A percentile compares a stretch with the other conserved stretches of the same genome.
Conservation (phyloP, 2,797 vertebrate species). For the Anniella stebbinsi region DNA sequence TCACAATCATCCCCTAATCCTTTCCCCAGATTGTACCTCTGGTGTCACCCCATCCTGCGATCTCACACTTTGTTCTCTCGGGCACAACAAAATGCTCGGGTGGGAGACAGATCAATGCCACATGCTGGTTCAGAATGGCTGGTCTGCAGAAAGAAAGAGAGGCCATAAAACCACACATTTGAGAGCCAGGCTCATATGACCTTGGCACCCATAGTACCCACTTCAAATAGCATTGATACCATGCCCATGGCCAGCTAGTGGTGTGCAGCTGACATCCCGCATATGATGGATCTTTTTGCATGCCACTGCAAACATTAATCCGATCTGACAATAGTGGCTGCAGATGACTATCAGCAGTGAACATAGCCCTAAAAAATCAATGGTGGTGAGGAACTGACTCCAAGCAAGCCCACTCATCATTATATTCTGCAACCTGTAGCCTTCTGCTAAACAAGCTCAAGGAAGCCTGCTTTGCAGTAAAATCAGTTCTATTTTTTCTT, state of each 20-base stretch:
- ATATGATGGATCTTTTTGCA: background rate
- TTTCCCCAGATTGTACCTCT: constrained; percentile 80
- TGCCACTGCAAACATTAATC: background rate
- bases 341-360: too few relatives aligned
- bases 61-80: constrained; percentile 87
- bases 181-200: background rate
- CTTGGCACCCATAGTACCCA: background rate
- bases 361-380: too few relatives aligned
- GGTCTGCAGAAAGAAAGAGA: constrained; percentile 73
- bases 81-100: constrained; percentile 91
- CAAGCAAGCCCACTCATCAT: background rate
- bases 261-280: background rate
- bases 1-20: background rate
- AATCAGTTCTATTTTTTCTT: background rate
- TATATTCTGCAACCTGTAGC: background rate
- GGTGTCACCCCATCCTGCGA: constrained; percentile 95
- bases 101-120: constrained; percentile 95
- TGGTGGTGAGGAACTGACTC: background rate
- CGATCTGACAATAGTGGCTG: background rate
- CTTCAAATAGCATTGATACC: background rate
- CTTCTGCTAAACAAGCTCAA: background rate
- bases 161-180: background rate
- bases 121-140: constrained; percentile 85
- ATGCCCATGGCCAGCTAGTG: background rate
- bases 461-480: background rate